Conservation (phyloP, 2,113 vertebrate genomes). For the Puma concolor region DNA sequence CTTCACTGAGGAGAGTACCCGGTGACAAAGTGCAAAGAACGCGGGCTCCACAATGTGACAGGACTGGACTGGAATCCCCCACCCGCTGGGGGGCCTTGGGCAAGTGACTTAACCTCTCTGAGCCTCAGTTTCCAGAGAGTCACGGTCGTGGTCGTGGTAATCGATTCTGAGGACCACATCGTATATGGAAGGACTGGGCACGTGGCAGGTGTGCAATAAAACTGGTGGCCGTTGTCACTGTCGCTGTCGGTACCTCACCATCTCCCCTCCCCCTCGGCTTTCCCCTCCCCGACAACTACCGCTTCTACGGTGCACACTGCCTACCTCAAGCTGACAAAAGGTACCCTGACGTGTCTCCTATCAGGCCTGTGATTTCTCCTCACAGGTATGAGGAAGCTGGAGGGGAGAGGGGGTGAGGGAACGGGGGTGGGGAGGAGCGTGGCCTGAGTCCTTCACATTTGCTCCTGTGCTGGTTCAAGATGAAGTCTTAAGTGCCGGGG, state of each 20-base stretch:
- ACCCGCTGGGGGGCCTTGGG: background rate
- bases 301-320: background rate
- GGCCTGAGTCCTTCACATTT: background rate
- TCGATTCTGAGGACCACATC: background rate
- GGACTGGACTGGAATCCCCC: background rate
- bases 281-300: accelerated
- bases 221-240: background rate
- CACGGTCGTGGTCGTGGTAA: background rate
- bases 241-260: background rate
- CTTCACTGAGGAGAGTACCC: background rate
- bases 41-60: background rate
- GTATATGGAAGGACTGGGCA: background rate
- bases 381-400: background rate
- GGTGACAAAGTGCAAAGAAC: background rate
- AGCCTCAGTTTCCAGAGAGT: background rate
- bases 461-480: background rate
- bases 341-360: background rate
- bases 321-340: background rate
- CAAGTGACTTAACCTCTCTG: background rate
- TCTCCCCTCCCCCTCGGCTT: background rate
- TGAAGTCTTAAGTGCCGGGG: background rate
- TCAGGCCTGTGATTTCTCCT: background rate
- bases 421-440: background rate
- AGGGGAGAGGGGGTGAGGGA: too few species aligned
- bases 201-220: conserved; percentile 47